A percentile compares a stretch with the other conserved stretches of the same genome.
phyloP scores from a whole-genome alignment of 2,113 vertebrate genomes.

The Cyprinodon variegatus region DNA sequence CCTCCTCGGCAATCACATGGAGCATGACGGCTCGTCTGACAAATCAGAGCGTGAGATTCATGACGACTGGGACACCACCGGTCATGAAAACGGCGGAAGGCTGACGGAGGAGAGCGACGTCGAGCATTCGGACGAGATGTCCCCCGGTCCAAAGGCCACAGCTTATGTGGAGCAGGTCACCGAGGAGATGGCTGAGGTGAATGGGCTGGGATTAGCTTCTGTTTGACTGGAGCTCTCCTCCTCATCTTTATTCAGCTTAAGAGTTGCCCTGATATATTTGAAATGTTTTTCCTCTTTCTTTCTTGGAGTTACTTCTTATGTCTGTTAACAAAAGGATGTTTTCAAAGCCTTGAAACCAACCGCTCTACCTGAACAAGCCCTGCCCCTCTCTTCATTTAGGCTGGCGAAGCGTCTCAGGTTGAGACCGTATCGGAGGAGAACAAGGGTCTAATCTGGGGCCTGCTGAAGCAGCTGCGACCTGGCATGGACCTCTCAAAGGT shows the following conservation, averaged over 20 bases:
- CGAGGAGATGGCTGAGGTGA: constrained; percentile 94
- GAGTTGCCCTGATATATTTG: not conserved
- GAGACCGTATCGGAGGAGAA: constrained; percentile 94
- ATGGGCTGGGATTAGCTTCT: not conserved
- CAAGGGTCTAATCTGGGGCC: constrained; percentile 89
- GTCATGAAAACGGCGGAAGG: constrained; percentile 82
- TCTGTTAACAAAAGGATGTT: not conserved
- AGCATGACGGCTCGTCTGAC: constrained; percentile 90
- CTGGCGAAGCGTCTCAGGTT: constrained; percentile 87
- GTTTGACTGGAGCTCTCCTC: not conserved
- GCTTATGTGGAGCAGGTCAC: constrained; percentile 87
- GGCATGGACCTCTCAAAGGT: constrained; percentile 96
- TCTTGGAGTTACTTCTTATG: not conserved
- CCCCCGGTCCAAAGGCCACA: constrained; percentile 79
- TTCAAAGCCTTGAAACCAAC: no score
- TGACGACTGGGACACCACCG: constrained; percentile 85
- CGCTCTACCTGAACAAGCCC: no score
- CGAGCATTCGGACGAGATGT: constrained; percentile 87
- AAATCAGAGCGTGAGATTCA: constrained; percentile 89
- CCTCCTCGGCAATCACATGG: constrained; percentile 85
- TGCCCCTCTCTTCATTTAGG: constrained; percentile 63
- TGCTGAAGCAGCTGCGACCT: constrained; percentile 90
- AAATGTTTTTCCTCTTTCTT: not conserved
- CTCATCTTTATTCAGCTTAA: not conserved
- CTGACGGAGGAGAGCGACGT: constrained; percentile 88